Evolutionary conservation across 1,140 invertebrate genomes (phyloP), one percentile per base, ranked within the genome.

Genomic region (Drosophila punjabiensis): DNA sequence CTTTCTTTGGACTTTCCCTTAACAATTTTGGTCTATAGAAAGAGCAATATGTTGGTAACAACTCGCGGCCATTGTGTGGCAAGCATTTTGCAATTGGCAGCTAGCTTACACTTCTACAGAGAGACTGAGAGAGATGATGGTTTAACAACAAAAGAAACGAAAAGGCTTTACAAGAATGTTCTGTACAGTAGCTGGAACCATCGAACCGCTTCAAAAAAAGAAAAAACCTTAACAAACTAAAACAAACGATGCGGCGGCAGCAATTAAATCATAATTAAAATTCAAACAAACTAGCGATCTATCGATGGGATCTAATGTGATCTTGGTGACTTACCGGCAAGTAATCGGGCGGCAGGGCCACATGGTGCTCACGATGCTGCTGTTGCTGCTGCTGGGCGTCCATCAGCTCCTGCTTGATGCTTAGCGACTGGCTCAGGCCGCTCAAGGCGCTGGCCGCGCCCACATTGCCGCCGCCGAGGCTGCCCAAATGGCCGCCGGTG

Each of bases 381-480:
- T 93, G 91, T 35, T 50, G 48, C 28, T 91, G 89, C 43, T 87
- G 87, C 71, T 92, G 91, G 55, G 92, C 92, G 67, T 93, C 93
- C 63, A 93, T 87, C 91, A 95, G 91, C 89, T 96, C 95, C 93
- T 96, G 95, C 93, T 96, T 96, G 93, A 95, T 95, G 86, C 94
- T 93, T 86, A 94, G 92, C 90, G 94, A 94, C 76, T 94, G 92
- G 94, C 94, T 79, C 93, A 93, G 86, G 18, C 84, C 80, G 71
- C 84, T 88, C 16, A 89, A 56, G 37, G 81, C 86, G 47, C 82
- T 86, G 65, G 82, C 80, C 52, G 82, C 86, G 50, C 86, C 86
- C 67, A 90, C 86, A 82, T 90, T 91, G 45, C 84, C 83, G 79
- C 94, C 82, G 37, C 84, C 82, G 3, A 58, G 55, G 87, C 94